Conservation (phyloP, 2,797 vertebrate species). For the Bradypus variegatus region DNA sequence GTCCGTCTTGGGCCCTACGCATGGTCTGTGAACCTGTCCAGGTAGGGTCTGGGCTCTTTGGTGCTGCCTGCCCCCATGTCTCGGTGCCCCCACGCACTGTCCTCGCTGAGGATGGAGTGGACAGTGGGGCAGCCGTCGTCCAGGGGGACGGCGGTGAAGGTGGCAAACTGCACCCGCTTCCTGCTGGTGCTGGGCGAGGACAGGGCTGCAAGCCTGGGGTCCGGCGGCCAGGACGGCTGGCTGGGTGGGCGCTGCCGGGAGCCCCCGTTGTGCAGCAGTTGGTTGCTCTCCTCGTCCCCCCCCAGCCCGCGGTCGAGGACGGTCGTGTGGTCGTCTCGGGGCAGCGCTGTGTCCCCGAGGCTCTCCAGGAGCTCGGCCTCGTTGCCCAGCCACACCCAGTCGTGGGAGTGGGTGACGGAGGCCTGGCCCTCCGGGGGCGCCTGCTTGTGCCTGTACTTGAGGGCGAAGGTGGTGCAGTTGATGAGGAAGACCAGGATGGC, state of each 20-base stretch:
- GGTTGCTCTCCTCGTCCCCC: conserved; percentile 80
- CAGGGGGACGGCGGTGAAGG: conserved; percentile 86
- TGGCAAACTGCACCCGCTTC: conserved; percentile 94
- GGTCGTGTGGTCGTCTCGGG: conserved; percentile 86
- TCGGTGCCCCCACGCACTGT: conserved; percentile 92
- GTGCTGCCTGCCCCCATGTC: conserved; percentile 83
- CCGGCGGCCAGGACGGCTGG: conserved; percentile 78
- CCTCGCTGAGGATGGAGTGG: conserved; percentile 81
- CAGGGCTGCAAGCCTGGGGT: conserved; percentile 69
- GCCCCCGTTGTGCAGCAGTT: conserved; percentile 83
- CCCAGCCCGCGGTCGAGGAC: conserved; percentile 79
- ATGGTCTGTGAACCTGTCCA: conserved; percentile 86
- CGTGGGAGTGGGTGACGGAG: conserved; percentile 88
- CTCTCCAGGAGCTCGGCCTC: conserved; percentile 89
- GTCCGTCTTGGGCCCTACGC: conserved; percentile 41
- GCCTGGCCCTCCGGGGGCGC: conserved; percentile 86
- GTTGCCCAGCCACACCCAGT: conserved; percentile 97
- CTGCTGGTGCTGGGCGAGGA: conserved; percentile 89
- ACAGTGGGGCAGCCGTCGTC: conserved; percentile 81
- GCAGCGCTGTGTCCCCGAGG: conserved; percentile 76
- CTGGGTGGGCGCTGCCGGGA: conserved; percentile 75
- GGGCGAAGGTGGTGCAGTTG: conserved; percentile 94
- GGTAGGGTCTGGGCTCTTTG: conserved; percentile 84
- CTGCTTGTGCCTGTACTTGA: conserved; percentile 93
- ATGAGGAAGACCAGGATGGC: conserved; percentile 96